Base-by-base conservation (phyloP, 2,113 vertebrate genomes). In the Coracopsis vasa region DNA sequence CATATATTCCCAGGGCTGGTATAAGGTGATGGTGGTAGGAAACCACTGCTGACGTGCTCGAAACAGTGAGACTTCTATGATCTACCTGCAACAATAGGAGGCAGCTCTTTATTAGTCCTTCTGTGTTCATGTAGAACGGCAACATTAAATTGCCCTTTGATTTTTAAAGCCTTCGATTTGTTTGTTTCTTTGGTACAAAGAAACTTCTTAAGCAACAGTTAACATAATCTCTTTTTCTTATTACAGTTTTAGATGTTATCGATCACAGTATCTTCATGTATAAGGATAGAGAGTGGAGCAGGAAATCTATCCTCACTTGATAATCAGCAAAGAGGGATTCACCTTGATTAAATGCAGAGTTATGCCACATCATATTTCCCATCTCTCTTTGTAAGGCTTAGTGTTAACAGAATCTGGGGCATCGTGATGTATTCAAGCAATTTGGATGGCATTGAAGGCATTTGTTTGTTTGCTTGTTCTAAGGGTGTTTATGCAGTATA, bases 91-190 rank as follows among this genome's bases (percentile, higher is more conserved):
- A 51, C 66, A 89, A 61, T 93, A 81, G 85, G 44, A 90, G 48
- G 54, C 45, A 75, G 39, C 60, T 85, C 79, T 87, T 90, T 87
- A 45, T 93, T 93, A 94, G 64, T 86, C 37, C 87, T 86, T 97
- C 89, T 80, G 70, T 95, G 82, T 94, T 90, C 54, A 0, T 82
- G 74, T 54, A 78, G 86, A 94, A 69, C 66, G 78, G 85, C 89
- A 93, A 94, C 90, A 44, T 92, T 95, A 94, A 96, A 96, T 94
- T 95, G 77, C 80, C 87, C 92, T 97, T 96, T 97, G 96, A 96
- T 97, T 97, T 96, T 94, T 93, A 96, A 97, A 96, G 67, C 92
- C 80, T 94, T 90, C 87, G 39, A 78, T 97, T 97, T 97, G 96
- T 97, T 97, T 97, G 92, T 97, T 97, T 92, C 85, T 89, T 60